Base-by-base conservation (phyloP, 2,113 vertebrate species). In the Alosa alosa region DNA sequence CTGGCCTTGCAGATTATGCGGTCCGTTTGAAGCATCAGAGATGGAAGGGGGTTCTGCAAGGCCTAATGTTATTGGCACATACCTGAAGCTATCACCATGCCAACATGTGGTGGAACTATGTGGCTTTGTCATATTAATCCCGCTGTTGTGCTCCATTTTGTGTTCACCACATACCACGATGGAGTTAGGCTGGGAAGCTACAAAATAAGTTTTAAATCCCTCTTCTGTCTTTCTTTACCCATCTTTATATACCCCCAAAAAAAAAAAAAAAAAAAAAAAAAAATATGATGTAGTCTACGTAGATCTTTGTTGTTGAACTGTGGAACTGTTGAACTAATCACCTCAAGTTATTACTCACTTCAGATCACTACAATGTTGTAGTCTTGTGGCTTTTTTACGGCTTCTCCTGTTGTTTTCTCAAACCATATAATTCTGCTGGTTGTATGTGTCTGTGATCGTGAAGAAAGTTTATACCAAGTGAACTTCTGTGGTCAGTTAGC, bases 51-150 rank as follows among this genome's bases (percentile, higher is more conserved):
- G 50, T 17, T 45, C 17, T 81, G 49, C 46, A 44, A 44, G 84
- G 44, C 83, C 5, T 52, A 81, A 84, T 18, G 31, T 49, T 91
- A 84, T 87, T 85, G 86, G 88, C 22, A 46, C 88, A 92, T 94
- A 92, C 90, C 89, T 91, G 82, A 86, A 84, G 87, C 87, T 36
- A 84, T 89, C 84, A 83, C 90, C 91, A 49, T 89, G 88, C 89
- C 90, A 93, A 93, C 82, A 81, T 82, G 41, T 44, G 41, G 41
- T 4, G 41, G 82, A 20, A 81, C 75, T 81, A 78, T 85, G 88
- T 86, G 75, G 47, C 85, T 86, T 83, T 88, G 86, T 86, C 50
- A 81, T 6, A 39, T 55, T 7, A 84, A 83, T 88, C 82, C 85
- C 87, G 88, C 89, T 49, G 88, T 88, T 86, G 89, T 87, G 86